Evolutionary conservation across 2,113 vertebrate genomes (phyloP).

Genomic region (Actinemys pallida): DNA sequence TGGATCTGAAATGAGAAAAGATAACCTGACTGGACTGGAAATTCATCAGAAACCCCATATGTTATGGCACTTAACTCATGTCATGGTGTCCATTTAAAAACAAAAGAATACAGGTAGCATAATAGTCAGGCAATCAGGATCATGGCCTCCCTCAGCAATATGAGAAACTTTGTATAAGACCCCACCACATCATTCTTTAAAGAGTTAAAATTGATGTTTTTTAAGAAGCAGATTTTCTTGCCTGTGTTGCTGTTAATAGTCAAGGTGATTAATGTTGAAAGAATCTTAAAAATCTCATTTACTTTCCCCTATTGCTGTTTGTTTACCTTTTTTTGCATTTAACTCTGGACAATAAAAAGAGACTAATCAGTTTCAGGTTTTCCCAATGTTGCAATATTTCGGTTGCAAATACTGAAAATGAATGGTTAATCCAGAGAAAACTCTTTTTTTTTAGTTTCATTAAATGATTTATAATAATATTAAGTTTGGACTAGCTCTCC

Average conservation of each 20-base stretch:
- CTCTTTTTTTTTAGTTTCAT: neutral
- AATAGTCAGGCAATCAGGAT: neutral
- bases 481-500: neutral
- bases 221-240: neutral
- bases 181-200: neutral
- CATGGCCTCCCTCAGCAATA: neutral
- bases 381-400: neutral
- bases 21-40: neutral
- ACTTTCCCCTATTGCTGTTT: neutral
- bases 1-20: neutral
- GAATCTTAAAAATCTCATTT: neutral
- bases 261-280: neutral
- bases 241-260: accelerated
- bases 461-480: neutral
- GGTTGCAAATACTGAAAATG: neutral
- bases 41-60: neutral
- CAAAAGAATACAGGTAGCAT: conserved; percentile 18
- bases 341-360: neutral
- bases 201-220: accelerated
- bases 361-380: neutral
- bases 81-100: neutral
- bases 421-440: neutral
- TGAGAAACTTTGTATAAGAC: neutral
- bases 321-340: neutral
- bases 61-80: neutral